phyloP scores from a whole-genome alignment of 2,113 vertebrate genomes.

The Scalopus aquaticus region DNA sequence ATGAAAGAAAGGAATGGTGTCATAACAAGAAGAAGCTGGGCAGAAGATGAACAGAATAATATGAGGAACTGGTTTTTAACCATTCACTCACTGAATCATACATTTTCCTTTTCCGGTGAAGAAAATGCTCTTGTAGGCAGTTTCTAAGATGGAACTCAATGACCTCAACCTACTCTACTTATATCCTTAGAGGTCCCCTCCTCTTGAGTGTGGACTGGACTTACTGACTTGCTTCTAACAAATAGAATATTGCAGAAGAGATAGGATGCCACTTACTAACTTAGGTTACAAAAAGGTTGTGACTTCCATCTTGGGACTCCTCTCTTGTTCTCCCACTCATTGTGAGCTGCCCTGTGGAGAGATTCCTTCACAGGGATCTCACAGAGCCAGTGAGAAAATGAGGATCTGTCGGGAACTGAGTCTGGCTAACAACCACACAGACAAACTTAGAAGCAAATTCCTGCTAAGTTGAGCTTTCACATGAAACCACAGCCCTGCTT shows the following conservation, averaged over 20 bases:
- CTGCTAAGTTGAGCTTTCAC: neutral
- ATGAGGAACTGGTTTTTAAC: neutral
- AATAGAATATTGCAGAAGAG: neutral
- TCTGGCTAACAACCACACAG: neutral
- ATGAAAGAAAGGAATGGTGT: neutral
- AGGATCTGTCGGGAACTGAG: neutral
- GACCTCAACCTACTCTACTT: neutral
- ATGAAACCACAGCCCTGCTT: neutral
- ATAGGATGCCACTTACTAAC: neutral
- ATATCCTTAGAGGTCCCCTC: neutral
- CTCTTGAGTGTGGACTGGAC: neutral
- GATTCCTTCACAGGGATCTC: too few species aligned
- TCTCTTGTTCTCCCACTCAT: neutral
- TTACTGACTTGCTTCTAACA: slow-evolving; percentile 11
- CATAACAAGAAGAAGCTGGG: neutral
- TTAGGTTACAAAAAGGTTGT: neutral
- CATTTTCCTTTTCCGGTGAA: neutral
- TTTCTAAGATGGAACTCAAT: neutral
- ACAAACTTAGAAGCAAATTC: neutral
- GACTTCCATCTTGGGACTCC: neutral
- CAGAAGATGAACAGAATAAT: neutral
- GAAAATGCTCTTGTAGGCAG: neutral
- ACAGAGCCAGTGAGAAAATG: slow-evolving; percentile 7
- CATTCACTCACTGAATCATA: neutral
- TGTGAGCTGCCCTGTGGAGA: neutral